Evolutionary conservation across 2,888 invertebrate species (phyloP).

Genomic region (Asteroscopus sphinx): DNA sequence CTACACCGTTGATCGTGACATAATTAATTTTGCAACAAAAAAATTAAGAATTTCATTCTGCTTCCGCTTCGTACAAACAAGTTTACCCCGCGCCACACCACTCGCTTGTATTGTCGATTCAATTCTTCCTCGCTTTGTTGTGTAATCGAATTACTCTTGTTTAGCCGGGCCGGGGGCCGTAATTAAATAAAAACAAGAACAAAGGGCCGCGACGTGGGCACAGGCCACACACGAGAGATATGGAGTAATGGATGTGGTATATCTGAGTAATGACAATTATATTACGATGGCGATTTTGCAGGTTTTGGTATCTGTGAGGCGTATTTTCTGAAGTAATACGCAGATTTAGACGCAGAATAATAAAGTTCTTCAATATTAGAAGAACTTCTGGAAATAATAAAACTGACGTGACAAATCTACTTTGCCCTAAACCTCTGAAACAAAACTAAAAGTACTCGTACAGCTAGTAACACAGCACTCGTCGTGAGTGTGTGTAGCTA

Average conservation of each 20-base stretch:
- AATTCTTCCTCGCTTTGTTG: slow-evolving; percentile 59
- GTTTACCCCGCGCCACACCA: neutral
- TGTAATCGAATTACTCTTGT: slow-evolving; percentile 61
- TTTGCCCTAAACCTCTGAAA: no score
- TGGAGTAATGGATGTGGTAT: slow-evolving; percentile 7
- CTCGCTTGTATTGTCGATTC: slow-evolving; percentile 41
- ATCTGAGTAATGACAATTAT: slow-evolving; percentile 1
- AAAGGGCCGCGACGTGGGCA: slow-evolving; percentile 40
- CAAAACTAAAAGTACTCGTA: no score
- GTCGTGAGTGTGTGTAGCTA: slow-evolving; percentile 13
- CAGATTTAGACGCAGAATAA: no score
- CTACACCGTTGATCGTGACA: neutral
- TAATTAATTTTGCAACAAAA: slow-evolving; percentile 14
- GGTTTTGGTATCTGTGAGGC: neutral
- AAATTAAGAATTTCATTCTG: slow-evolving; percentile 5
- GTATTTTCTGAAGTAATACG: no score
- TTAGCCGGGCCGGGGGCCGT: slow-evolving; percentile 41
- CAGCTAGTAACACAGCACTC: slow-evolving; percentile 1
- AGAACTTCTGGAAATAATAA: no score
- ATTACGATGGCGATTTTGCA: neutral
- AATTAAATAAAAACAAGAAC: slow-evolving; percentile 65
- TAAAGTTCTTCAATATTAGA: no score
- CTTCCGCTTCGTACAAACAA: slow-evolving; percentile 12
- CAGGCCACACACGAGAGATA: neutral
- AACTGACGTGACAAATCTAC: no score